Evolutionary conservation across 2,113 vertebrate genomes (phyloP).

Genomic region (Xiphophorus maculatus): DNA sequence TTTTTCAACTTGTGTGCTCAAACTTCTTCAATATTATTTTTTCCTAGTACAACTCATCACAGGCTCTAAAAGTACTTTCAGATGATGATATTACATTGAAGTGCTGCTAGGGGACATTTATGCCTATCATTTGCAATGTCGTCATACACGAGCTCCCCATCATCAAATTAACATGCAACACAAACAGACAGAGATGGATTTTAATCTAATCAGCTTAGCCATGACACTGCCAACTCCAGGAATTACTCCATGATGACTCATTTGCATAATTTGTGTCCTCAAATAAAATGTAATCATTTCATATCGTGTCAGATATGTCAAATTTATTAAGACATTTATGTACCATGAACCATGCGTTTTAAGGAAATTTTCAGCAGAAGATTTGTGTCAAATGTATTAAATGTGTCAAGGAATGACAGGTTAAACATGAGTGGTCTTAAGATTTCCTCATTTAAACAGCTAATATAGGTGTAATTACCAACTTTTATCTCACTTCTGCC

Average conservation of each 20-base stretch:
- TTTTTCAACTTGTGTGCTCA: slow-evolving; percentile 39
- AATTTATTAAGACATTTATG: slow-evolving; percentile 23
- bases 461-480: background rate
- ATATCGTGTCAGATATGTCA: slow-evolving; percentile 36
- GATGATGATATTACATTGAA: slow-evolving; percentile 53
- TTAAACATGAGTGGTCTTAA: background rate
- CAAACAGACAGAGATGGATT: slow-evolving; percentile 51
- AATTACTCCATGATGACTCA: slow-evolving; percentile 41
- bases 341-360: slow-evolving; percentile 10
- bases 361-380: slow-evolving; percentile 20
- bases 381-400: slow-evolving; percentile 6
- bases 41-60: slow-evolving; percentile 29
- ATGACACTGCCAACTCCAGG: slow-evolving; percentile 52
- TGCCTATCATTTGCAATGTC: slow-evolving; percentile 21
- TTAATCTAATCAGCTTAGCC: slow-evolving; percentile 62
- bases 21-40: slow-evolving; percentile 44
- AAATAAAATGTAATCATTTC: slow-evolving; percentile 46
- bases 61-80: slow-evolving; percentile 49
- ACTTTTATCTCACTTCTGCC: background rate
- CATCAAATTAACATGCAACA: slow-evolving; percentile 47
- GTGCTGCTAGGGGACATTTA: slow-evolving; percentile 52
- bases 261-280: slow-evolving; percentile 54
- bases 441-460: background rate
- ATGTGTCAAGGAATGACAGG: background rate
- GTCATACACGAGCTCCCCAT: slow-evolving; percentile 16